Conservation (phyloP, 2,113 vertebrate genomes). For the Pterocles gutturalis region DNA sequence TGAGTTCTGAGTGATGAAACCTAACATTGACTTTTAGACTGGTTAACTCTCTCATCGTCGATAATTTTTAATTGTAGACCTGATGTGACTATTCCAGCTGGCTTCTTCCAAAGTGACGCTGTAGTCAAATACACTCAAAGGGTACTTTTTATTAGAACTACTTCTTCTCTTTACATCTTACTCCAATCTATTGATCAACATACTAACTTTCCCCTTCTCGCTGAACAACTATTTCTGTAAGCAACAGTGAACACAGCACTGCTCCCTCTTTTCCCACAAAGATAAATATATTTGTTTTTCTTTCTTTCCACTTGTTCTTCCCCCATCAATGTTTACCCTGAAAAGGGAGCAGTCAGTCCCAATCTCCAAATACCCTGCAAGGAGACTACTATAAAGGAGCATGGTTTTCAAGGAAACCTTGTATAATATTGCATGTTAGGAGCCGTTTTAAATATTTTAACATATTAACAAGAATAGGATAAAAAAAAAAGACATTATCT, state of each 20-base stretch:
- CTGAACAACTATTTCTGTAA: not conserved
- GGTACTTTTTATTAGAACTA: not conserved
- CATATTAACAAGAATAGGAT: not conserved
- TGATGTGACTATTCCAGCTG: not conserved
- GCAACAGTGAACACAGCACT: rapidly evolving
- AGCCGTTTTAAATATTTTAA: not conserved
- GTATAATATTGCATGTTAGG: not conserved
- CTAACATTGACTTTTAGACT: not conserved
- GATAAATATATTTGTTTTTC: not conserved
- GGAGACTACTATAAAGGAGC: not conserved
- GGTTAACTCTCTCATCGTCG: not conserved
- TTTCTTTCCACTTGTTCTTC: not conserved
- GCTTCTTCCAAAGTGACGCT: not conserved
- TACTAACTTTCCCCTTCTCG: not conserved
- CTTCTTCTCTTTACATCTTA: not conserved
- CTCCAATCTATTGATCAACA: not conserved
- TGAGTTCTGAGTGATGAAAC: not conserved
- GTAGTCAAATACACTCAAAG: not conserved
- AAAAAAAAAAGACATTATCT: not conserved
- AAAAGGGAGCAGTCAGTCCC: not conserved
- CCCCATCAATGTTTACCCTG: not conserved
- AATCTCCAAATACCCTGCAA: not conserved
- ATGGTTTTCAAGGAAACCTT: not conserved
- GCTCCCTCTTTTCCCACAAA: not conserved
- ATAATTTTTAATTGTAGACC: not conserved